Evolutionary conservation across 2,113 vertebrate genomes (phyloP), one percentile per base, ranked within the genome.

Genomic region (Gobius niger): DNA sequence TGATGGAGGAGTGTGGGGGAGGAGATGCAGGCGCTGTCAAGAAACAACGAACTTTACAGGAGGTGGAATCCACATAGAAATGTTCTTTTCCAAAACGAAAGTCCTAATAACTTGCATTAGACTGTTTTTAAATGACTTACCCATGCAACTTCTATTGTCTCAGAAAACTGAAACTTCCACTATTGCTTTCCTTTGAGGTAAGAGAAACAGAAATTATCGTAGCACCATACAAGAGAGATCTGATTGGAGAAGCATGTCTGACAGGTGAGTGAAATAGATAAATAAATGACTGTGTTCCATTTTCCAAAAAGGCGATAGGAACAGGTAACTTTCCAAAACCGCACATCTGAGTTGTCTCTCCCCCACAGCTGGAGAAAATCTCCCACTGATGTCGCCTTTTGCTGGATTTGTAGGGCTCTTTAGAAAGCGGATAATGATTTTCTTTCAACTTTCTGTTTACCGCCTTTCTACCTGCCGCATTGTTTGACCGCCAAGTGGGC

Each of bases 401-500:
- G 41, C 40, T 54, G 56, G 63, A 73, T 70, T 53, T 73, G 40
- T 19, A 50, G 14, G 60, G 8, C n/a, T 68, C 18, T 18, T 46
- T 54, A 49, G 18, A 57, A 18, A 41, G 16, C 4, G 12, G 44
- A 72, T 75, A 76, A 70, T 66, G 70, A 82, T 84, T 85, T 77
- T 51, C 65, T 76, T 77, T 84, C 42, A 14, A 68, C 59, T 50
- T 51, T 54, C 77, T 83, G 73, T 85, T 85, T 78, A 78, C 70
- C 4, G 19, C 75, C 66, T 78, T 81, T 72, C 61, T 77, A 80
- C 65, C 77, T 81, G 62, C 64, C 70, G 52, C 11, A 68, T 63
- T 82, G 81, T 82, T 15, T 85, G 81, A 81, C 82, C 72, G n/a
- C 72, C 78, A 78, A 74, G 77, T 9, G 67, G 68, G 73, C 73